A percentile compares a stretch with the other conserved stretches of the same genome.
Evolutionary conservation across 2,797 vertebrate species (phyloP).

Genomic region (Sebastolobus altivelis): DNA sequence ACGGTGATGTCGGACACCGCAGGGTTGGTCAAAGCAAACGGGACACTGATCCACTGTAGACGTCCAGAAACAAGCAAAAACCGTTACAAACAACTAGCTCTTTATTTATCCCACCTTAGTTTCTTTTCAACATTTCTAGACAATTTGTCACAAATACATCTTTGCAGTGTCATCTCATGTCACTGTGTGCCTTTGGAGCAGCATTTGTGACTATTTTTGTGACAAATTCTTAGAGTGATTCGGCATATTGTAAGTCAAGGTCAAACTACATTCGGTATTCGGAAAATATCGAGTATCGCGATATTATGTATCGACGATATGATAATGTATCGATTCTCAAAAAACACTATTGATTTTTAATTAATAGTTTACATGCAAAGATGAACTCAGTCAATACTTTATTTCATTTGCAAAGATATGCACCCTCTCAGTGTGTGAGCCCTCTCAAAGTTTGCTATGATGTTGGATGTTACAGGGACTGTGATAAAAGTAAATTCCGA

Average conservation of each 20-base stretch:
- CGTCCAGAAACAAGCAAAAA: background rate
- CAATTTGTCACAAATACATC: background rate
- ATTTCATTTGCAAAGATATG: too few relatives aligned
- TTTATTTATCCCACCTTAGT: background rate
- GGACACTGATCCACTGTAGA: conserved; percentile 95
- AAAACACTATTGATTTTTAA: too few relatives aligned
- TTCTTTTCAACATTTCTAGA: background rate
- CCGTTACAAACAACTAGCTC: background rate
- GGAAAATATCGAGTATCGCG: too few relatives aligned
- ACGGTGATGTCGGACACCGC: conserved; percentile 94
- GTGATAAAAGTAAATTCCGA: too few relatives aligned
- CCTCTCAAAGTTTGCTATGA: accelerated
- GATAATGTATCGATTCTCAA: too few relatives aligned
- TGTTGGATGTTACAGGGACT: too few relatives aligned
- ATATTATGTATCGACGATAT: too few relatives aligned
- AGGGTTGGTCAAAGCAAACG: conserved; percentile 93
- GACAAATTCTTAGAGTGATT: background rate
- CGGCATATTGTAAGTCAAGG: background rate
- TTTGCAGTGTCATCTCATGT: background rate
- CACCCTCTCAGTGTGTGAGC: too few relatives aligned
- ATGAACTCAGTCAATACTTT: too few relatives aligned
- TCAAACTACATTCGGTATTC: background rate
- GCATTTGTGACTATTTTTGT: background rate
- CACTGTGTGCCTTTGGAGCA: background rate
- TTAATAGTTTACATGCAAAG: too few relatives aligned